Conservation (phyloP, 2,113 vertebrate species). For the Fregata magnificens region DNA sequence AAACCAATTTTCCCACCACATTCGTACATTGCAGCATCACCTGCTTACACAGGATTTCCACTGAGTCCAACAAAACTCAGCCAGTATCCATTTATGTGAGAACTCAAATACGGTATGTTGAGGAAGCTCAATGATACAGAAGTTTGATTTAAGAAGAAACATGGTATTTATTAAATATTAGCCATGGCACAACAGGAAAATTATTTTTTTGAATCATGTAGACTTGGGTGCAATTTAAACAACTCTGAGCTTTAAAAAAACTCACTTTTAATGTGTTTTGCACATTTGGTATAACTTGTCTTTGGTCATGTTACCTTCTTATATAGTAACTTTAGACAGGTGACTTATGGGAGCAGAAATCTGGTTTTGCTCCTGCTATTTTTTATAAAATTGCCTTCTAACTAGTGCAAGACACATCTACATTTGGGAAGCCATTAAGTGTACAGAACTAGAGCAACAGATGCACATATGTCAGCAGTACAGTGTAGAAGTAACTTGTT, state of each 20-base stretch:
- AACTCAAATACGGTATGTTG: slow-evolving; percentile 29
- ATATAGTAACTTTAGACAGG: slow-evolving; percentile 95
- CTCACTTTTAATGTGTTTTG: slow-evolving; percentile 99
- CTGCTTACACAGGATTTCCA: slow-evolving; percentile 92
- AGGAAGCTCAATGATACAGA: slow-evolving; percentile 64
- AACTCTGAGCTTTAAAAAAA: slow-evolving; percentile 94
- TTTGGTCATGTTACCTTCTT: slow-evolving; percentile 93
- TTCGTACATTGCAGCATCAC: slow-evolving; percentile 92
- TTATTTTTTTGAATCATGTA: slow-evolving; percentile 94
- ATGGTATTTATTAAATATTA: slow-evolving; percentile 88
- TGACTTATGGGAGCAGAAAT: slow-evolving; percentile 90
- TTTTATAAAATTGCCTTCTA: slow-evolving; percentile 99
- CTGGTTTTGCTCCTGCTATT: slow-evolving; percentile 92
- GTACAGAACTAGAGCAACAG: slow-evolving; percentile 90
- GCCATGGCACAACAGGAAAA: slow-evolving; percentile 96
- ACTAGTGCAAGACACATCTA: slow-evolving; percentile 96
- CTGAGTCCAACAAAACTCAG: slow-evolving; percentile 96
- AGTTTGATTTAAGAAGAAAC: slow-evolving; percentile 70
- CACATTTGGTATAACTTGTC: slow-evolving; percentile 99
- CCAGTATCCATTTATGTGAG: slow-evolving; percentile 98
- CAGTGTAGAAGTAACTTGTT: slow-evolving; percentile 89
- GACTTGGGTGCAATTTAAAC: slow-evolving; percentile 97
- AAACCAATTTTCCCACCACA: slow-evolving; percentile 93
- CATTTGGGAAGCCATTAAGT: slow-evolving; percentile 98
- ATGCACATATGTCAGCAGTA: slow-evolving; percentile 90